A percentile compares a stretch with the other conserved stretches of the same genome.
Conservation (phyloP, 37 sponge, comb jelly and placozoan genomes). For the Eunapius fragilis region DNA sequence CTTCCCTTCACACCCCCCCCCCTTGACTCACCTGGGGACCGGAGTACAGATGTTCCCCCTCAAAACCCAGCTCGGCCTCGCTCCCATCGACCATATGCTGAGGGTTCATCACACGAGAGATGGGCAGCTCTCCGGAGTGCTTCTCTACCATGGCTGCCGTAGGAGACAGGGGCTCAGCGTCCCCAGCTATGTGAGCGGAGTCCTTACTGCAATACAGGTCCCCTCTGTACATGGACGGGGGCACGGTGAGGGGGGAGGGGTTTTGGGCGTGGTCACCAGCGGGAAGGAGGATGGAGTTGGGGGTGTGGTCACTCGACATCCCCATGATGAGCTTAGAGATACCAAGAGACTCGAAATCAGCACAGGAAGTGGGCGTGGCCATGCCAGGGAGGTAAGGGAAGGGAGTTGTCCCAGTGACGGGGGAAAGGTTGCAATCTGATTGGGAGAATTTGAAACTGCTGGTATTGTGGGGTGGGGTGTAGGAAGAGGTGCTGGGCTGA, state of each 20-base stretch:
- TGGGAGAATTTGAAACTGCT: not conserved
- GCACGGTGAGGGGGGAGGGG: not conserved
- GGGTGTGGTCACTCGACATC: not conserved
- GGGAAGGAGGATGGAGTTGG: not conserved
- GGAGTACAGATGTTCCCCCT: too few species aligned
- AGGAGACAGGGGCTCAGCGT: not conserved
- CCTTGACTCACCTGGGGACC: not conserved
- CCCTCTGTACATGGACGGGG: not conserved
- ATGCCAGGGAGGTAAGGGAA: not conserved
- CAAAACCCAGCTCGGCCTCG: too few species aligned
- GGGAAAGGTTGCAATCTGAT: not conserved
- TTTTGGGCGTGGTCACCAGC: not conserved
- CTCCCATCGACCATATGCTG: too few species aligned
- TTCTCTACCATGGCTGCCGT: not conserved
- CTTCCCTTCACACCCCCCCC: not conserved
- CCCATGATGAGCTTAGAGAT: too few species aligned
- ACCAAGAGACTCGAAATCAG: too few species aligned
- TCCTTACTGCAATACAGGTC: too few species aligned
- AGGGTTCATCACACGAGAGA: too few species aligned
- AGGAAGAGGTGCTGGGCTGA: not conserved
- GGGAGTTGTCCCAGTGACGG: not conserved
- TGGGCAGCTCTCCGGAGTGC: too few species aligned
- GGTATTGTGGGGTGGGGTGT: not conserved
- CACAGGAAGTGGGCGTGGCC: not conserved
- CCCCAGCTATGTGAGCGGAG: slow-evolving; percentile 5